These are phyloP conservation scores for Caenorhabditis virilis DNA, from an alignment of 2,888 invertebrate genomes.

Conservation along the genomic window DNA sequence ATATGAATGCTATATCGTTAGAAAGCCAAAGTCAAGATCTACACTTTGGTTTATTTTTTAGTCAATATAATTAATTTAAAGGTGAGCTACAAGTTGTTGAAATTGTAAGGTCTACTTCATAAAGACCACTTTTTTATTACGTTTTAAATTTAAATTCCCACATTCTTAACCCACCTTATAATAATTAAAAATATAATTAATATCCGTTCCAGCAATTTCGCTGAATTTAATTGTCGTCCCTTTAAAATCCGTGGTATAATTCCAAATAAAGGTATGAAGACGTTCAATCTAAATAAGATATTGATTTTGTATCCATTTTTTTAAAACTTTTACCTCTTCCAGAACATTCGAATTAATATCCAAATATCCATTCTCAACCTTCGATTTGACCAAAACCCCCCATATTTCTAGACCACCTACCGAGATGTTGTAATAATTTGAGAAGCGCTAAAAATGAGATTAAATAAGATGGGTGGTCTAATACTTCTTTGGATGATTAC, in stretches of 20 bases:
- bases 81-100: too few species aligned
- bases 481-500: too few species aligned
- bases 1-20: too few species aligned
- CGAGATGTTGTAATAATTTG: constrained; percentile 59
- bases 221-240: constrained; percentile 37
- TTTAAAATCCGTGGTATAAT: constrained; percentile 33
- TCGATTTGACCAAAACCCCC: constrained; percentile 56
- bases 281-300: constrained; percentile 49
- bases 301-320: too few species aligned
- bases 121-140: too few species aligned
- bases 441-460: constrained; percentile 53
- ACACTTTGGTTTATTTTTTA: too few species aligned
- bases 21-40: too few species aligned
- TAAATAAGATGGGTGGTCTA: too few species aligned
- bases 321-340: too few species aligned
- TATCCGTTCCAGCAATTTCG: constrained; percentile 40
- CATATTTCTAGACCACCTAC: constrained; percentile 61
- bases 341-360: constrained; percentile 43
- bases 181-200: constrained; percentile 51
- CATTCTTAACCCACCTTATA: constrained; percentile 44
- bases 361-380: constrained; percentile 31
- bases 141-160: too few species aligned
- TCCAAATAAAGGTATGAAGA: constrained; percentile 48
- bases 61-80: too few species aligned
- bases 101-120: too few species aligned